Evolutionary conservation across 2,888 invertebrate species (phyloP).

Genomic region (Sphaerophoria rueppellii): DNA sequence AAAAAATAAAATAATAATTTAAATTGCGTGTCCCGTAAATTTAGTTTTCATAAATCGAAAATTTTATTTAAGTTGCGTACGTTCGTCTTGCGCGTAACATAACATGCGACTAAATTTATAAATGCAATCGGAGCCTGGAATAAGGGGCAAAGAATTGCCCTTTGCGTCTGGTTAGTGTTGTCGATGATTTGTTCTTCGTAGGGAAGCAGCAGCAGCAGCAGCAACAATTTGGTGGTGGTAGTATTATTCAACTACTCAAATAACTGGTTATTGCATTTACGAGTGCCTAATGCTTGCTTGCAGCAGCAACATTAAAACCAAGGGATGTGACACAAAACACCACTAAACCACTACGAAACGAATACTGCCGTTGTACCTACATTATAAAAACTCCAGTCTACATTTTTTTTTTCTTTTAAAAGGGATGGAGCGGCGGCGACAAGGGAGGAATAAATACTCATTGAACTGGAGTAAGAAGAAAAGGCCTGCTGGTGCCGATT

Average conservation of each 20-base stretch:
- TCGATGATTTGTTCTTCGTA: slow-evolving; percentile 17
- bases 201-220: slow-evolving; percentile 33
- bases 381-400: slow-evolving; percentile 30
- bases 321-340: slow-evolving; percentile 71
- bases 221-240: slow-evolving; percentile 40
- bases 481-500: slow-evolving; percentile 67
- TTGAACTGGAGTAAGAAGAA: slow-evolving; percentile 60
- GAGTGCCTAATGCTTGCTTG: slow-evolving; percentile 37
- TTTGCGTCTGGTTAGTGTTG: slow-evolving; percentile 51
- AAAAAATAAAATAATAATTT: neutral
- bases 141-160: slow-evolving; percentile 70
- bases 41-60: slow-evolving; percentile 30
- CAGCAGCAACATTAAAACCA: slow-evolving; percentile 36
- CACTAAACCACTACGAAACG: slow-evolving; percentile 37
- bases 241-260: slow-evolving; percentile 64
- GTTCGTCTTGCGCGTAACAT: slow-evolving; percentile 71
- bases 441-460: slow-evolving; percentile 51
- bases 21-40: slow-evolving; percentile 43
- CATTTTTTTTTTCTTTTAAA: slow-evolving; percentile 3
- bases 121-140: slow-evolving; percentile 71
- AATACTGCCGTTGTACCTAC: neutral
- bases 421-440: slow-evolving; percentile 52
- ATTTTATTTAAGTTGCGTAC: slow-evolving; percentile 52
- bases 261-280: slow-evolving; percentile 72
- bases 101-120: slow-evolving; percentile 70